Conservation (phyloP, 2,113 vertebrate species). For the Ophiodon elongatus region DNA sequence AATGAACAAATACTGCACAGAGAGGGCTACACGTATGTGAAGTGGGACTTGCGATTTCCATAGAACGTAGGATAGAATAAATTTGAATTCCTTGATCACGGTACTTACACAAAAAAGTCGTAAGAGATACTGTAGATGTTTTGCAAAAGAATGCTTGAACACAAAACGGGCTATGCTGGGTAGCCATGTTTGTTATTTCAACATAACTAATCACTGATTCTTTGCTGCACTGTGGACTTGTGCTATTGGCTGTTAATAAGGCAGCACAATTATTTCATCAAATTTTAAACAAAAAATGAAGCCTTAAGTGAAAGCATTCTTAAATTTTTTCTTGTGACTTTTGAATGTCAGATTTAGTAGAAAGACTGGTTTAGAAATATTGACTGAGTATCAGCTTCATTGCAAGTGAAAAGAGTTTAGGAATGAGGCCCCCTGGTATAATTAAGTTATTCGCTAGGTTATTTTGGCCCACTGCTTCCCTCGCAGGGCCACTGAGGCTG, state of each 20-base stretch:
- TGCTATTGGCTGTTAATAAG: not conserved
- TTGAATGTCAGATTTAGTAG: not conserved
- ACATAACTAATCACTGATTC: not conserved
- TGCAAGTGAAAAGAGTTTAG: constrained; percentile 35
- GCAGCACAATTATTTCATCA: not conserved
- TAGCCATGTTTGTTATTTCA: not conserved
- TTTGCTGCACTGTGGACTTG: not conserved
- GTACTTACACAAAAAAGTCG: not conserved
- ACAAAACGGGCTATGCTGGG: not conserved
- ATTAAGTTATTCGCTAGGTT: constrained; percentile 60
- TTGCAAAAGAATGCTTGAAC: not conserved
- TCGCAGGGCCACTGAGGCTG: constrained; percentile 66
- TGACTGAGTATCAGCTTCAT: constrained; percentile 2
- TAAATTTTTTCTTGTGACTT: not conserved
- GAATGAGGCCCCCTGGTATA: constrained; percentile 50
- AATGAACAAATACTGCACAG: not conserved
- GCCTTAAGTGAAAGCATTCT: not conserved
- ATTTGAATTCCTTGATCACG: not conserved
- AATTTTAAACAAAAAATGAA: not conserved
- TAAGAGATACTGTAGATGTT: not conserved
- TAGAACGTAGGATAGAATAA: not conserved
- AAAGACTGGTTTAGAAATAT: constrained; percentile 17
- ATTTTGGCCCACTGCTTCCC: constrained; percentile 68
- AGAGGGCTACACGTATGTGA: no score
- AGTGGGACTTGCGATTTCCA: not conserved